A percentile compares a stretch with the other conserved stretches of the same genome.
Conservation (phyloP, 37 sponge, comb jelly and placozoan species). For the Halichondria panicea region DNA sequence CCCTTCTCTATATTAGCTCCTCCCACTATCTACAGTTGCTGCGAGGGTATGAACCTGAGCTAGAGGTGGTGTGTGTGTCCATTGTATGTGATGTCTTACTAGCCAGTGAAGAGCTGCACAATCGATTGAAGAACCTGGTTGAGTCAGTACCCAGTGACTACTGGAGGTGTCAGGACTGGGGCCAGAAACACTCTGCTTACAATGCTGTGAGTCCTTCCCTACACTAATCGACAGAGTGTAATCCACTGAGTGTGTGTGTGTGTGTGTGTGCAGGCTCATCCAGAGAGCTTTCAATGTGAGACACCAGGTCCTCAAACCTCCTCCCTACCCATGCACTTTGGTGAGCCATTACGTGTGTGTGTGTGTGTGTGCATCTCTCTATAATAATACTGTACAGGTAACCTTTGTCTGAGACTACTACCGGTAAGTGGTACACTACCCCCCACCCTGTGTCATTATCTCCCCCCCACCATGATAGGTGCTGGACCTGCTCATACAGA, state of each 20-base stretch:
- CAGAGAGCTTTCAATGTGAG: slow-evolving; percentile 58
- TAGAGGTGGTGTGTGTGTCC: slow-evolving; percentile 35
- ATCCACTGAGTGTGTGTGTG: too few species aligned
- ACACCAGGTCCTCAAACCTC: slow-evolving; percentile 12
- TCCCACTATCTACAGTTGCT: slow-evolving; percentile 6
- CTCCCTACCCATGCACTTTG: slow-evolving; percentile 73
- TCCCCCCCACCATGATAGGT: slow-evolving; percentile 59
- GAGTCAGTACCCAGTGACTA: slow-evolving; percentile 57
- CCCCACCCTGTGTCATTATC: too few species aligned
- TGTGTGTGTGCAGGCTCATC: slow-evolving; percentile 39
- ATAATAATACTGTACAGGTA: slow-evolving; percentile 55
- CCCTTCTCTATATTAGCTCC: too few species aligned
- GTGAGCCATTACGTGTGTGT: slow-evolving; percentile 24
- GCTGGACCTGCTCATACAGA: slow-evolving; percentile 76
- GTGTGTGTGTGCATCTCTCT: not conserved
- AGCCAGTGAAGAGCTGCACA: slow-evolving; percentile 31
- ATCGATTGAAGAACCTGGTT: slow-evolving; percentile 53
- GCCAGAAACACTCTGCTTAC: slow-evolving; percentile 44
- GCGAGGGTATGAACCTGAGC: slow-evolving; percentile 54
- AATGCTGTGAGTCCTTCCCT: slow-evolving; percentile 26
- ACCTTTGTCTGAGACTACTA: slow-evolving; percentile 67
- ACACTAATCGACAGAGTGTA: not conserved
- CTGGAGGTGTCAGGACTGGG: slow-evolving; percentile 54
- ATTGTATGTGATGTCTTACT: slow-evolving; percentile 56
- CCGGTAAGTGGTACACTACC: slow-evolving; percentile 48